Evolutionary conservation across 2,888 invertebrate genomes (phyloP).

Genomic region (Scaeva pyrastri): DNA sequence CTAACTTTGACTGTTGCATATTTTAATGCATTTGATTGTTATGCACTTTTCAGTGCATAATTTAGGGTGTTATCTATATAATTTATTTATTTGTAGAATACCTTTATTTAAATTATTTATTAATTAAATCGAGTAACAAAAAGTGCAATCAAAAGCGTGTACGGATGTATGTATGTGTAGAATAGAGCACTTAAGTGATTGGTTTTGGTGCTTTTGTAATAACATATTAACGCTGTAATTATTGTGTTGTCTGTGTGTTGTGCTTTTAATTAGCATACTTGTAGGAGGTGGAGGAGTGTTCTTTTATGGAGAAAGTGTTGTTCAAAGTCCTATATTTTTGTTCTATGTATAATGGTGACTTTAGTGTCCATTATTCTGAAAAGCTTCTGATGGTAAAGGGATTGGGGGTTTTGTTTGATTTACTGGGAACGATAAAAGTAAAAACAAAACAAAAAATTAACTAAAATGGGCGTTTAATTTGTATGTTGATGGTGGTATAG

Average conservation of each 20-base stretch:
- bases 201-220: conserved; percentile 63
- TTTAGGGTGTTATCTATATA: not conserved
- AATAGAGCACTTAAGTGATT: conserved; percentile 65
- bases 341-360: not conserved
- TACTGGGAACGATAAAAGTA: conserved; percentile 30
- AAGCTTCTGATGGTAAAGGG: conserved; percentile 16
- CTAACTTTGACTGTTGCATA: not conserved
- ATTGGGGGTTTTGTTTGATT: conserved; percentile 43
- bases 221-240: conserved; percentile 45
- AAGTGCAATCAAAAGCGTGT: not conserved
- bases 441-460: not conserved
- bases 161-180: no score
- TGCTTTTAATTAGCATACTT: conserved; percentile 69
- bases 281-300: conserved; percentile 13
- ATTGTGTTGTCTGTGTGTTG: conserved; percentile 31
- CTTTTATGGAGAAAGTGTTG: not conserved
- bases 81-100: conserved; percentile 18
- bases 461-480: conserved; percentile 40
- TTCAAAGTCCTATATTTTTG: not conserved
- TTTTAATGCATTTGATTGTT: not conserved
- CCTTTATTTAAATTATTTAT: conserved; percentile 60
- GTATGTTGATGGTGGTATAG: conserved; percentile 1
- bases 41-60: not conserved
- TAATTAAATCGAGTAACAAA: conserved; percentile 34
- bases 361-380: not conserved